Evolutionary conservation across 92 coral and sea anemone species (phyloP).

Genomic region (Ricordea florida): DNA sequence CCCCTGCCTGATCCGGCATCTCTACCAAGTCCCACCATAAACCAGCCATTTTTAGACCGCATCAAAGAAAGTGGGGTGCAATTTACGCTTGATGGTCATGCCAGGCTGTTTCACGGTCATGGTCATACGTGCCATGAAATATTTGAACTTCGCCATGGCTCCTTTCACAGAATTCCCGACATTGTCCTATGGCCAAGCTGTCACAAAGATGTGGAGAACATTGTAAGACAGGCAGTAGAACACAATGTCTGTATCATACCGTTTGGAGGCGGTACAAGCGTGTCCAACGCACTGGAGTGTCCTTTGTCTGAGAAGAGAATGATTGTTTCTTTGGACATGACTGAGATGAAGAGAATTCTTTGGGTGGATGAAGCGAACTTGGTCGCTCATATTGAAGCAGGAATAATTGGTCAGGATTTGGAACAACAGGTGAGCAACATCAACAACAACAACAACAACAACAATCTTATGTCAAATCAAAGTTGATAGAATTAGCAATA

Average conservation of each 20-base stretch:
- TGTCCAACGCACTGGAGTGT: conserved; percentile 93
- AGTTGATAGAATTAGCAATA: too few species aligned
- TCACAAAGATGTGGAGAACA: conserved; percentile 88
- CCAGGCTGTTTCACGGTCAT: conserved; percentile 90
- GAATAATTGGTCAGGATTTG: conserved; percentile 94
- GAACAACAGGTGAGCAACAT: conserved; percentile 85
- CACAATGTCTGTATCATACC: conserved; percentile 95
- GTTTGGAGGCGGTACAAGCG: conserved; percentile 98
- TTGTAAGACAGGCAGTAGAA: conserved; percentile 76
- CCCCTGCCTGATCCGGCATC: conserved; percentile 84
- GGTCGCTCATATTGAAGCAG: conserved; percentile 94
- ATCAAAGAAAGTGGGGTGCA: conserved; percentile 64
- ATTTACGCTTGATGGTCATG: conserved; percentile 78
- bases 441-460: too few species aligned
- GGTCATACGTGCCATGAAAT: conserved; percentile 97
- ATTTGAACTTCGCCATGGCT: conserved; percentile 88
- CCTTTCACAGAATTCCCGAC: conserved; percentile 86
- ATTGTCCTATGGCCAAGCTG: conserved; percentile 94
- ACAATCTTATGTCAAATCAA: too few species aligned
- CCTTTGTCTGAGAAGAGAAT: conserved; percentile 84
- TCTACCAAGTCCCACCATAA: conserved; percentile 76
- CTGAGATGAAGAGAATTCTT: conserved; percentile 88
- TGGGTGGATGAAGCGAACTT: conserved; percentile 96
- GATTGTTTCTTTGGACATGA: conserved; percentile 96
- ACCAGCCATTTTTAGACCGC: conserved; percentile 70